Base-by-base conservation (phyloP, 2,888 invertebrate genomes). In the Sepiola atlantica region DNA sequence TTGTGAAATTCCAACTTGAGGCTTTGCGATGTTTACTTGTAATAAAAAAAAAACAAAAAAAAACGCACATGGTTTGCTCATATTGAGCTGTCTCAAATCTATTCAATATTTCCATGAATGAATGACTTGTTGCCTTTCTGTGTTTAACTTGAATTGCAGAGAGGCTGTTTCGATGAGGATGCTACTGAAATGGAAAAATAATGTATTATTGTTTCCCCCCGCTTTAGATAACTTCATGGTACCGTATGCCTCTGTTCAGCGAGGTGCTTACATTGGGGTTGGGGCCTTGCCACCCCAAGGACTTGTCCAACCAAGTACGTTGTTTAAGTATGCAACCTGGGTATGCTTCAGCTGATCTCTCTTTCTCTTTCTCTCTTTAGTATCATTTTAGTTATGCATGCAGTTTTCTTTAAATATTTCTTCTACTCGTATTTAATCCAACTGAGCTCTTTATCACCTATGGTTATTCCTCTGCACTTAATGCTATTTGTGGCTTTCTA, bases 271-370 rank as follows among this genome's bases (percentile, higher is more conserved):
- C 57, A 61, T 93, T 61, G 55, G 92, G 32, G 45, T 93, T 61
- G 55, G 92, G 92, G 61, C 35, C 61, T 61, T 93, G 55, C 93
- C 93, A 61, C 55, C 93, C 93, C 93, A 93, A 61, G 93, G 93
- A 93, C 61, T 93, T 55, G 61, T 24, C 93, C 93, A 93, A 93
- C 57, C 93, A 93, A 93, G 93, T 93, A 93, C 35, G 93, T 93
- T 55, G 20, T 93, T 93, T 93, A 55, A 92, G 92, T 92, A 55
- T 77, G 77, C n/a, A 92, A 45, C 92, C 55, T 92, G 92, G 92
- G 54, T 92, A 92, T 92, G 92, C 92, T 92, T 92, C 92, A 92
- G 92, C 92, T 92, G 92, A 92, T 55, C 92, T 92, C 91, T 92
- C 45, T 92, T 24, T 45, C 24, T 55, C 92, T 92, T 35, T 92